Base-by-base conservation (phyloP, 2,113 vertebrate species). In the Phalacrocorax aristotelis region DNA sequence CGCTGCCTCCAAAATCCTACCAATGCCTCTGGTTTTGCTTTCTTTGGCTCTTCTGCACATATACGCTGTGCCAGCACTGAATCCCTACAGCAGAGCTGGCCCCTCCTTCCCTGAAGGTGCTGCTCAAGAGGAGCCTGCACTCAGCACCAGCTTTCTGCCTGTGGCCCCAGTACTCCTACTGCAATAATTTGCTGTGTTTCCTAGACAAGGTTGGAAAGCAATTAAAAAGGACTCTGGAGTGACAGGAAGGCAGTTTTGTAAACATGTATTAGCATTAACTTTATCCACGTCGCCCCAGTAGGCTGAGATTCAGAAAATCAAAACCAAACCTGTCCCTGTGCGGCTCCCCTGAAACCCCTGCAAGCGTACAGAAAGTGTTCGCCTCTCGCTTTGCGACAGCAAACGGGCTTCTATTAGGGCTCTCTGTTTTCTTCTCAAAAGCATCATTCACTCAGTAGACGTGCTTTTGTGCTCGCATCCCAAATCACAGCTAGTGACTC, bases 401-500 rank as follows among this genome's bases (percentile, higher is more conserved):
- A 32, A 22, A 52, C 1, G 0, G 68, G 49, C 44, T 77, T 12
- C 15, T 52, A 26, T 0, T 12, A 15, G 44, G 48, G n/a, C 30
- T 18, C 42, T 34, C 71, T 44, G 19, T 11, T 82, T 84, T 22
- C 48, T 40, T 49, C 91, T 87, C 52, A 36, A 65, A 87, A 74
- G 54, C 1, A 0, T 7, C 10, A 1, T 27, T 89, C 36, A 10
- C 36, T 54, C 32, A 10, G 49, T 62, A 91, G 65, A 40, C 5
- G 2, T 0, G 0, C 60, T 88, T 55, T n/a, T 1, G 15, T 42
- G 55, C 76, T 72, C 6, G 1, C 68, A 74, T 62, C 40, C 76
- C 68, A 78, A 75, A 94, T 70, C 85, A 76, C 84, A 94, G 84
- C 66, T 15, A 72, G 7, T 26, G 38, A 87, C 55, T 95, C 54